Conservation (phyloP, 2,888 invertebrate genomes). For the Ischnura elegans region DNA sequence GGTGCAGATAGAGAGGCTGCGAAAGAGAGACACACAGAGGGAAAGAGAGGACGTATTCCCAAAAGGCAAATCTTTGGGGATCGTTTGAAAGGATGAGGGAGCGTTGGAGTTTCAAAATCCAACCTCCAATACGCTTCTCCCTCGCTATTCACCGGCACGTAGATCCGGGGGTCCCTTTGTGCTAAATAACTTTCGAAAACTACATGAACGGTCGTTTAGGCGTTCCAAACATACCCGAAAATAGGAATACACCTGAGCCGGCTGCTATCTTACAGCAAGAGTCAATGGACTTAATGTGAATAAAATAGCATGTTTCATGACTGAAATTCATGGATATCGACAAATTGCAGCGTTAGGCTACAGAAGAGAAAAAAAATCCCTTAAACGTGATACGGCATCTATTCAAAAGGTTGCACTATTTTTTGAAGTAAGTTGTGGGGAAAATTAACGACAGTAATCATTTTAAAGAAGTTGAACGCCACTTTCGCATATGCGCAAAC, state of each 20-base stretch:
- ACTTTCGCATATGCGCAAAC: too few relatives aligned
- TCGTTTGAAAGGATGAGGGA: neutral
- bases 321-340: too few relatives aligned
- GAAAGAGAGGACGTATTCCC: constrained; percentile 23
- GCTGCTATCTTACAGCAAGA: too few relatives aligned
- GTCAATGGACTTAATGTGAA: too few relatives aligned
- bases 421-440: too few relatives aligned
- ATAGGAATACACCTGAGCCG: neutral
- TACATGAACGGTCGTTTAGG: neutral
- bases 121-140: neutral
- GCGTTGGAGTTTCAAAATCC: neutral
- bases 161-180: neutral
- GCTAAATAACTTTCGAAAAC: constrained; percentile 8
- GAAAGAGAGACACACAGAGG: neutral
- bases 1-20: neutral
- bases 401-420: too few relatives aligned
- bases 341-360: too few relatives aligned
- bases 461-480: too few relatives aligned
- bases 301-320: too few relatives aligned
- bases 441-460: too few relatives aligned
- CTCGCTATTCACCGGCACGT: neutral
- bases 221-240: neutral
- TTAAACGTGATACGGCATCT: too few relatives aligned
- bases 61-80: constrained; percentile 58
- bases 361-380: too few relatives aligned